Conservation (phyloP, 2,888 invertebrate genomes). For the Amorpha juglandis region DNA sequence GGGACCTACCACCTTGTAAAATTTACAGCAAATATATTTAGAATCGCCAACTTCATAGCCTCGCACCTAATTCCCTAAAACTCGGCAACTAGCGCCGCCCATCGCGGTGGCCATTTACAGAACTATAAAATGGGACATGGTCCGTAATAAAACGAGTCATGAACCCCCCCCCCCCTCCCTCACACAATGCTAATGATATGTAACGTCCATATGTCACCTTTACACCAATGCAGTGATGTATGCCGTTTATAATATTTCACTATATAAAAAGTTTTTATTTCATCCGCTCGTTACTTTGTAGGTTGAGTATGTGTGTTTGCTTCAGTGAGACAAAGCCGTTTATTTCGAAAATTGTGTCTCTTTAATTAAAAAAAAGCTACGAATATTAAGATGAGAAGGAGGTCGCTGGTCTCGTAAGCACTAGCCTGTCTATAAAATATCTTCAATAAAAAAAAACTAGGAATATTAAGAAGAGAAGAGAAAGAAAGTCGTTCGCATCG, state of each 20-base stretch:
- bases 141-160: constrained; percentile 69
- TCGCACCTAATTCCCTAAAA: constrained; percentile 62
- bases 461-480: too few species aligned
- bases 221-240: constrained; percentile 24
- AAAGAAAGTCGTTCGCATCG: too few species aligned
- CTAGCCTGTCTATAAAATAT: too few species aligned
- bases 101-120: constrained; percentile 61
- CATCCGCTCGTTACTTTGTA: constrained; percentile 32
- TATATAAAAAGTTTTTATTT: constrained; percentile 35
- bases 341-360: too few species aligned
- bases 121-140: constrained; percentile 68
- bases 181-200: constrained; percentile 78
- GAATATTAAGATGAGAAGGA: too few species aligned
- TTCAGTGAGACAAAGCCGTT: not conserved
- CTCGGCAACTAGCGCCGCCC: constrained; percentile 67
- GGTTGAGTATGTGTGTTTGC: constrained; percentile 10
- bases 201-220: constrained; percentile 35
- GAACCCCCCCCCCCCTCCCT: constrained; percentile 48
- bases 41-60: constrained; percentile 44
- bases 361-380: too few species aligned
- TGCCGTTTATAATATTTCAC: constrained; percentile 26
- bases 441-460: too few species aligned
- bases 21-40: not conserved
- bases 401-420: too few species aligned
- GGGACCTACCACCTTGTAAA: too few species aligned